phyloP scores from a whole-genome alignment of 2,113 vertebrate species.

The Zapornia atra region DNA sequence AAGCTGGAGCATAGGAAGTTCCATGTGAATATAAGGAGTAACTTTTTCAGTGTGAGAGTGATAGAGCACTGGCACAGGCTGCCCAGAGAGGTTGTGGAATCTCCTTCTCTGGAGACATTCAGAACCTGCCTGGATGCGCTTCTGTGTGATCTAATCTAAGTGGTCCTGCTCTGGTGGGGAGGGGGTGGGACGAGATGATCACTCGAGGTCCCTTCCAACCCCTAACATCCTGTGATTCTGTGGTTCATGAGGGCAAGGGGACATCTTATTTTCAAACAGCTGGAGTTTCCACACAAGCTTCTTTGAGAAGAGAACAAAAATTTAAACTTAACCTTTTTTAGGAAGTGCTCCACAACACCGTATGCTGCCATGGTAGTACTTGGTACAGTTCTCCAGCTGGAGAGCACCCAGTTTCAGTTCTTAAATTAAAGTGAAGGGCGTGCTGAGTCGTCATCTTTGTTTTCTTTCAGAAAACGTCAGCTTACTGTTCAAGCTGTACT shows the following conservation, averaged over 20 bases:
- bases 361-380: background rate
- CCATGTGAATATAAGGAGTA: no score
- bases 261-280: background rate
- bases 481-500: constrained; percentile 93
- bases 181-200: no score
- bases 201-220: no score
- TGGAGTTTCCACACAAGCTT: background rate
- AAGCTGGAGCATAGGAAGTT: no score
- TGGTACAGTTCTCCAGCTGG: background rate
- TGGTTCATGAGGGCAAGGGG: background rate
- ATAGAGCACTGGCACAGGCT: no score
- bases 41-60: no score
- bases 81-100: no score
- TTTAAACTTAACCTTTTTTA: background rate
- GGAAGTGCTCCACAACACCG: background rate
- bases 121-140: no score
- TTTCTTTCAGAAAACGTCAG: constrained; percentile 86
- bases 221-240: background rate
- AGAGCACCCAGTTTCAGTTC: background rate
- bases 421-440: background rate
- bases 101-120: no score
- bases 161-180: no score
- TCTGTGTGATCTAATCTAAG: no score
- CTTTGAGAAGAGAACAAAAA: background rate
- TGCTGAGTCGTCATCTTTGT: background rate